Base-by-base conservation (phyloP, 2,888 invertebrate genomes). In the Encarsia formosa region DNA sequence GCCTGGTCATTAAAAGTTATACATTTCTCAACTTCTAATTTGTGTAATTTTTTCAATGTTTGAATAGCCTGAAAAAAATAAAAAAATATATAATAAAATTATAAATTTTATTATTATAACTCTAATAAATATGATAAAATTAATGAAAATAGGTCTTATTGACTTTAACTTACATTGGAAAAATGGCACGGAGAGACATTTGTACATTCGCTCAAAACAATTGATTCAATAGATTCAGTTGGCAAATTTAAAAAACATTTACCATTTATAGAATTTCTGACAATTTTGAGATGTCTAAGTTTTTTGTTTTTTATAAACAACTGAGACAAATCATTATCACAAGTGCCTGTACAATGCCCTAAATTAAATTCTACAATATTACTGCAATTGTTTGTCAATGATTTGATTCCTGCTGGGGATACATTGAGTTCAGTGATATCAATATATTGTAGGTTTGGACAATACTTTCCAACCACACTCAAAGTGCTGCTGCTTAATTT, bases 391-490 rank as follows among this genome's bases (percentile, higher is more conserved):
- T 75, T 75, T 22, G 77, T 68, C 15, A 81, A 62, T 4, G 78
- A 77, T 59, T 59, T 52, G 40, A 74, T 63, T 29, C 79, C 80
- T 72, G 79, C 78, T 58, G 78, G 77, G 53, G 78, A 77, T 1
- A 80, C 76, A 52, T 75, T 70, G 68, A 82, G 75, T 18, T 75
- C 76, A 3, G 64, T 61, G 32, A 79, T 75, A 70, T 79, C 77
- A 34, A 81, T 70, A 53, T 74, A 76, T 56, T 78, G 78, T 2
- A 82, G 74, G 65, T 78, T 76, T 8, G 79, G 80, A 58, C 81
- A 81, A 65, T 79, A 77, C 74, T 79, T 80, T 61, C 78, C 79
- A 51, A 81, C 70, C 13, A 78, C 75, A 59, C 79, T 78, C 31
- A 81, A 74, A 18, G 80, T 79, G 62, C 79, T 78, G 63, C 77